Percentiles rank a stretch among this genome's conserved stretches.
Conservation (phyloP, 2,888 invertebrate species). For the Volucella inflata region DNA sequence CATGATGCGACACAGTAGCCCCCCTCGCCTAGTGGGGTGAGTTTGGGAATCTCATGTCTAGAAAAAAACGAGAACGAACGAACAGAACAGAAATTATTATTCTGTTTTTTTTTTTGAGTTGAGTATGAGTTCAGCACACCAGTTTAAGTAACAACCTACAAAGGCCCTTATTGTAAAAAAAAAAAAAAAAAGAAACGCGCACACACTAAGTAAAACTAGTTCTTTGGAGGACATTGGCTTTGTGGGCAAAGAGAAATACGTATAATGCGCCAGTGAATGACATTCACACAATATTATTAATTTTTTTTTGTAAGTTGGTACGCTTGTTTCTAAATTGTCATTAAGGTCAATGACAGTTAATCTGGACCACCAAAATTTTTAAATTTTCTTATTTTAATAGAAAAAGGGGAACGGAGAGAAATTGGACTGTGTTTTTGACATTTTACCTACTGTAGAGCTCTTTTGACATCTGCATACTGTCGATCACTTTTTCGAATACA, state of each 20-base stretch:
- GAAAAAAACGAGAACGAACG: not conserved
- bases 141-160: not conserved
- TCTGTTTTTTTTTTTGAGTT: slow-evolving; percentile 8
- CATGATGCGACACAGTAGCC: slow-evolving; percentile 34
- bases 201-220: slow-evolving; percentile 14
- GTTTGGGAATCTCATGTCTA: slow-evolving; percentile 15
- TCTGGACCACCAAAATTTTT: slow-evolving; percentile 7
- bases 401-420: not conserved
- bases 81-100: not conserved
- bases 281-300: slow-evolving; percentile 7
- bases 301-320: slow-evolving; percentile 20
- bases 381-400: not conserved
- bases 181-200: slow-evolving; percentile 5
- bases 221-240: slow-evolving; percentile 16
- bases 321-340: slow-evolving; percentile 56
- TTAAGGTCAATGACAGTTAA: slow-evolving; percentile 75
- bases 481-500: not conserved
- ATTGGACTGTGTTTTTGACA: not conserved
- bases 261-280: slow-evolving; percentile 27
- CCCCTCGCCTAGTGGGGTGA: slow-evolving; percentile 35
- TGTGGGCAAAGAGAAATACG: not conserved
- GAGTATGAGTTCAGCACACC: slow-evolving; percentile 17
- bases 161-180: not conserved
- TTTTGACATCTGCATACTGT: not conserved
- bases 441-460: too few species aligned